Conservation (phyloP, 1,140 invertebrate species). For the Caenorhabditis latens region DNA sequence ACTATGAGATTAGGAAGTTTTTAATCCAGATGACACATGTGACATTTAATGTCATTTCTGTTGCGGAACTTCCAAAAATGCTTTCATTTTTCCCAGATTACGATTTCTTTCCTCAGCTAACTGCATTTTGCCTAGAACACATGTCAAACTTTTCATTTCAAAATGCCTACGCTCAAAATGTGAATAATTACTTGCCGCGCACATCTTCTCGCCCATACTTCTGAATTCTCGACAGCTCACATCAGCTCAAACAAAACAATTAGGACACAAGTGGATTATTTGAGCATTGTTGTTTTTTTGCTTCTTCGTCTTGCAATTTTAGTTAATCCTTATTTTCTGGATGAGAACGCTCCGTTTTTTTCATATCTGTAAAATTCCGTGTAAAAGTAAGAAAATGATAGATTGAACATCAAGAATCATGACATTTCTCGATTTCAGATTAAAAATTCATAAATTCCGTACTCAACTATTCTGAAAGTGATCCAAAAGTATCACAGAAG, state of each 20-base stretch:
- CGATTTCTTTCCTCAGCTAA: neutral
- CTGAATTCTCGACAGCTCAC: slow-evolving; percentile 50
- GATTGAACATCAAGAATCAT: neutral
- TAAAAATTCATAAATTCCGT: neutral
- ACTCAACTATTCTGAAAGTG: slow-evolving; percentile 22
- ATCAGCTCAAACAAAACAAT: slow-evolving; percentile 55
- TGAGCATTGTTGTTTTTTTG: slow-evolving; percentile 57
- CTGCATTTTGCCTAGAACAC: neutral
- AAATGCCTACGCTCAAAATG: slow-evolving; percentile 11
- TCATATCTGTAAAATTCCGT: too few relatives aligned
- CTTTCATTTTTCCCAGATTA: slow-evolving; percentile 26
- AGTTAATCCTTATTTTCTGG: neutral
- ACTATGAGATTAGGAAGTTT: neutral
- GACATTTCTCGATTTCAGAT: neutral
- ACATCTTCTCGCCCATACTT: neutral
- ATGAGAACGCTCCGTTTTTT: too few relatives aligned
- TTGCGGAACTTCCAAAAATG: slow-evolving; percentile 7
- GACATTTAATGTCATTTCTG: neutral
- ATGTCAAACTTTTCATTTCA: slow-evolving; percentile 8
- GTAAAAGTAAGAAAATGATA: neutral
- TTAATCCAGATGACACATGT: neutral
- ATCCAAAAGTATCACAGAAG: neutral
- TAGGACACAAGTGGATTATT: slow-evolving; percentile 46
- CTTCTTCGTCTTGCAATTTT: slow-evolving; percentile 29
- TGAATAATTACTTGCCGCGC: slow-evolving; percentile 37